Evolutionary conservation across 2,113 vertebrate genomes (phyloP).

Genomic region (Tupaia tana): DNA sequence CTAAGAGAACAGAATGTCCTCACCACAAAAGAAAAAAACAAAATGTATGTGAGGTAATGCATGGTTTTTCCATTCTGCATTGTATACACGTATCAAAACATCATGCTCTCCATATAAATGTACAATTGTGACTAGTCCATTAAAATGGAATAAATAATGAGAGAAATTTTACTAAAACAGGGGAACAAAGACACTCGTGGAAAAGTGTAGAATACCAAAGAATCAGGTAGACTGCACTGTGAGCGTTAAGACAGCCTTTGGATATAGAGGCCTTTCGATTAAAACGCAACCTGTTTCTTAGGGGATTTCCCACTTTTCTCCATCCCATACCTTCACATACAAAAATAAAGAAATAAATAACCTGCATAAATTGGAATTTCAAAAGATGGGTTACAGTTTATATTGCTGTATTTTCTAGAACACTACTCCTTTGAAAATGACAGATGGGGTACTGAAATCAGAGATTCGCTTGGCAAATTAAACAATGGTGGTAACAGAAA

Average conservation of each 20-base stretch:
- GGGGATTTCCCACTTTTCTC: background rate
- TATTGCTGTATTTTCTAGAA: conserved; percentile 30
- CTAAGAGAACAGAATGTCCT: background rate
- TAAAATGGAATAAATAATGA: background rate
- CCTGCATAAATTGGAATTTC: background rate
- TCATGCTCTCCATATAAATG: background rate
- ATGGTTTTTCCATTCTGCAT: background rate
- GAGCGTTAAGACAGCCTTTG: background rate
- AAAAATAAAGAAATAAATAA: background rate
- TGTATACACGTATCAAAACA: background rate
- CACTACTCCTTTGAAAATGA: conserved; percentile 9
- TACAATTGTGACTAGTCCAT: background rate
- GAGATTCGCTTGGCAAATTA: background rate
- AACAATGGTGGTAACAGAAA: background rate
- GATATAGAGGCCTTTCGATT: background rate
- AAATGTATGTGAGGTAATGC: background rate
- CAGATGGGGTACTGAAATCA: background rate
- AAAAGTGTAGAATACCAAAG: background rate
- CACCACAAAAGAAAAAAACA: too few relatives aligned
- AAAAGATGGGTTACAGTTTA: background rate
- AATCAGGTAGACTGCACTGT: background rate
- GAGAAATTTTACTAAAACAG: background rate
- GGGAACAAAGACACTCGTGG: background rate
- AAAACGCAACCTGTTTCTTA: background rate
- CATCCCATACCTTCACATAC: background rate